Evolutionary conservation across 2,797 vertebrate genomes (phyloP).

Genomic region (Cossypha niveicapilla): DNA sequence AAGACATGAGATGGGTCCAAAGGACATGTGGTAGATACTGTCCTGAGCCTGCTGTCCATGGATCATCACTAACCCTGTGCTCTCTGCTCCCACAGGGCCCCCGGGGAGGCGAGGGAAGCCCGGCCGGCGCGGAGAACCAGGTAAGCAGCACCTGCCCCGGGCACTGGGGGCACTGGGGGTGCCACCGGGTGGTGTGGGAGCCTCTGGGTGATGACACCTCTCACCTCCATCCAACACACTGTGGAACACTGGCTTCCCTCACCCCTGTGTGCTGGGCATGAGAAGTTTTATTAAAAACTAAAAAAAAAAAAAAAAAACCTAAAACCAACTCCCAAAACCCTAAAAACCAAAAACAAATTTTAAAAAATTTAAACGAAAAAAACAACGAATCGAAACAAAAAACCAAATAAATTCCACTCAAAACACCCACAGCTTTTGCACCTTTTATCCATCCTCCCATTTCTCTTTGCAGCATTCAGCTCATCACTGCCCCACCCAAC

Average conservation of each 20-base stretch:
- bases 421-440: fast-evolving
- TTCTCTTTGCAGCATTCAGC: neutral
- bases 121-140: conserved; percentile 85
- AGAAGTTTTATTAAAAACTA: neutral
- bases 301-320: neutral
- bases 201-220: fast-evolving
- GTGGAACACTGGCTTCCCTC: fast-evolving
- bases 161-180: fast-evolving
- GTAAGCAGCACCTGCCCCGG: conserved; percentile 66
- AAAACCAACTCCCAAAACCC: neutral
- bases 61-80: neutral
- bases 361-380: fast-evolving
- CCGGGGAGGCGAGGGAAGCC: conserved; percentile 88
- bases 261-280: neutral
- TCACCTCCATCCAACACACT: neutral
- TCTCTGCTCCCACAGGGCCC: conserved; percentile 82
- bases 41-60: fast-evolving
- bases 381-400: fast-evolving
- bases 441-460: neutral
- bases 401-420: neutral
- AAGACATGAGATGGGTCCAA: fast-evolving
- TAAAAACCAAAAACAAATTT: fast-evolving
- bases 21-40: fast-evolving
- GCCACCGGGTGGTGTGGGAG: fast-evolving
- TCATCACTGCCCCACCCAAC: fast-evolving